Conservation (phyloP, 2,797 vertebrate genomes). For the Sebastes dallii region DNA sequence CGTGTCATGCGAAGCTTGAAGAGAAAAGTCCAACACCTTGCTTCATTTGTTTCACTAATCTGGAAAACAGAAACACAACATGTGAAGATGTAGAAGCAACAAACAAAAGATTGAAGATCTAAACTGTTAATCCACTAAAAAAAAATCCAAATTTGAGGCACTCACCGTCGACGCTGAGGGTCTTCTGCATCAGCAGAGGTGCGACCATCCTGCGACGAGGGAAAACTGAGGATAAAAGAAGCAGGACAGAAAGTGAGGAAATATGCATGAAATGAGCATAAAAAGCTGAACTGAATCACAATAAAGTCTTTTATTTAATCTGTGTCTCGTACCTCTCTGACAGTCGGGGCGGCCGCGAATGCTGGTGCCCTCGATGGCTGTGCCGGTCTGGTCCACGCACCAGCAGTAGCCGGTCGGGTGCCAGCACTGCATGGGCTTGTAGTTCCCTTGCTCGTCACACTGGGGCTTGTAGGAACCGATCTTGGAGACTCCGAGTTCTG, state of each 20-base stretch:
- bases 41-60: slow-evolving; percentile 20
- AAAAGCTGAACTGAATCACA: not conserved
- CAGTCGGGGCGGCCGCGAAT: slow-evolving; percentile 68
- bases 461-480: slow-evolving; percentile 82
- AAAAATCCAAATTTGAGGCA: not conserved
- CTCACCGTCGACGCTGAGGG: slow-evolving; percentile 31
- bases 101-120: not conserved
- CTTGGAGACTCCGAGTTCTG: slow-evolving; percentile 15
- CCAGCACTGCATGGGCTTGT: slow-evolving; percentile 89
- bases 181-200: slow-evolving; percentile 50
- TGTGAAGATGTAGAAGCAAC: not conserved
- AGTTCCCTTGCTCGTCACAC: slow-evolving; percentile 89
- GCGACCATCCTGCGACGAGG: not conserved
- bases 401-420: slow-evolving; percentile 89
- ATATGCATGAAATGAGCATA: not conserved
- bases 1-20: not conserved
- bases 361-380: slow-evolving; percentile 78
- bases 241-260: fast-evolving
- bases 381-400: slow-evolving; percentile 89
- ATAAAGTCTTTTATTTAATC: not conserved
- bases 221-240: not conserved
- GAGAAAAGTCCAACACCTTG: not conserved
- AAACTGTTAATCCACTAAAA: not conserved
- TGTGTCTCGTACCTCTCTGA: slow-evolving; percentile 32
- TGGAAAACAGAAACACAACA: slow-evolving; percentile 43